These are phyloP conservation scores for Craseonycteris thonglongyai DNA, from an alignment of 2,113 vertebrate genomes.

Conservation along the genomic window DNA sequence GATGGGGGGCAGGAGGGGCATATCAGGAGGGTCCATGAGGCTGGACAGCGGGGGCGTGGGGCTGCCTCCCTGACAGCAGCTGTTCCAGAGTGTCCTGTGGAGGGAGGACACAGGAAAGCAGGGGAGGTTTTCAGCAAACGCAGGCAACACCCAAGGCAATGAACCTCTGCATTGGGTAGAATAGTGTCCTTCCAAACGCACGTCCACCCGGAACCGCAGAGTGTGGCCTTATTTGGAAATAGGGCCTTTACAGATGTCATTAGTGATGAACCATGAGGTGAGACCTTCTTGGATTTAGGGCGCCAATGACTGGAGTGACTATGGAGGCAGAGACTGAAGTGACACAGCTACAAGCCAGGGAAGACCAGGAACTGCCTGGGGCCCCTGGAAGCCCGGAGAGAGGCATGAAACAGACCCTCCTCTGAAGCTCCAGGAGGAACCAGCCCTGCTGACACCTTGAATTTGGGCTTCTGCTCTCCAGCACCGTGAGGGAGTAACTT, in stretches of 20 bases:
- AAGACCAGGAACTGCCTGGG: fast-evolving
- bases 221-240: neutral
- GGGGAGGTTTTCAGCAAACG: neutral
- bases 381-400: neutral
- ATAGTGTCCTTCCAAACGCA: neutral
- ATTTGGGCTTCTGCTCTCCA: neutral
- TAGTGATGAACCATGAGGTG: neutral
- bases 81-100: fast-evolving
- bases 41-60: fast-evolving
- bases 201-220: neutral
- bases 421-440: neutral
- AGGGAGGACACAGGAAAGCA: fast-evolving
- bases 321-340: neutral
- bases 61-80: neutral
- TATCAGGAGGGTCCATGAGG: neutral
- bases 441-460: fast-evolving
- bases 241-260: neutral
- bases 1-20: neutral
- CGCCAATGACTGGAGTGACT: neutral
- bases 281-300: neutral
- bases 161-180: neutral
- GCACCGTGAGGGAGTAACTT: fast-evolving
- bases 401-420: neutral
- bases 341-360: fast-evolving
- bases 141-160: neutral